Conservation (phyloP, 2,888 invertebrate genomes). For the Heliconius erato region DNA sequence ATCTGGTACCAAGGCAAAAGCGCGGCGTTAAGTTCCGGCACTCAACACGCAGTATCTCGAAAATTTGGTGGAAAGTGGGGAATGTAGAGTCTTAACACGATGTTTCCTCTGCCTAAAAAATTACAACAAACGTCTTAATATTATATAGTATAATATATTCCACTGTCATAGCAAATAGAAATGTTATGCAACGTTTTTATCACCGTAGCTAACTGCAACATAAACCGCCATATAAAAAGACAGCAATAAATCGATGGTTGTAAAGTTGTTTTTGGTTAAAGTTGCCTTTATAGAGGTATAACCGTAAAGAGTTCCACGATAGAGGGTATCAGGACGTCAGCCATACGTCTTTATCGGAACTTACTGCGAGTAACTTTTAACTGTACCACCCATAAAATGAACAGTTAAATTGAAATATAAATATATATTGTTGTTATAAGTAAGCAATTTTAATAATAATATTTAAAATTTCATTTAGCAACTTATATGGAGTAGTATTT, state of each 20-base stretch:
- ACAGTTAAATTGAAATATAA: slow-evolving; percentile 18
- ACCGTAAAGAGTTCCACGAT: slow-evolving; percentile 78
- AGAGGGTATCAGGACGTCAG: slow-evolving; percentile 70
- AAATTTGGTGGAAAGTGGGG: too few relatives aligned
- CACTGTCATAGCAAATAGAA: neutral
- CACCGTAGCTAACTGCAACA: slow-evolving; percentile 59
- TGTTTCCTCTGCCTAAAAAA: too few relatives aligned
- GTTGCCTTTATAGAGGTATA: slow-evolving; percentile 79
- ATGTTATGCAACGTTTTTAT: slow-evolving; percentile 28
- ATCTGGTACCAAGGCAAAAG: too few relatives aligned
- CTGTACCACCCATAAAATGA: slow-evolving; percentile 16
- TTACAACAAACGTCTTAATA: neutral
- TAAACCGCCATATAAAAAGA: slow-evolving; percentile 71
- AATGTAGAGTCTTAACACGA: too few relatives aligned
- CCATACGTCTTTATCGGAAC: slow-evolving; percentile 71
- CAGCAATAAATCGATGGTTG: slow-evolving; percentile 74
- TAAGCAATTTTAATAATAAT: too few relatives aligned
- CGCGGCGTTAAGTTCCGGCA: too few relatives aligned
- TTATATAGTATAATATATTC: neutral
- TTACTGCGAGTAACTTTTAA: slow-evolving; percentile 54
- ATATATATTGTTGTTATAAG: neutral
- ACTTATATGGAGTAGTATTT: too few relatives aligned
- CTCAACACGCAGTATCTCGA: too few relatives aligned
- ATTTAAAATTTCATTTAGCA: too few relatives aligned
- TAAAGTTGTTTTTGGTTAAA: slow-evolving; percentile 83